These are phyloP conservation scores for Bufotes viridis DNA, from an alignment of 2,797 vertebrate species.

Conservation along the genomic window DNA sequence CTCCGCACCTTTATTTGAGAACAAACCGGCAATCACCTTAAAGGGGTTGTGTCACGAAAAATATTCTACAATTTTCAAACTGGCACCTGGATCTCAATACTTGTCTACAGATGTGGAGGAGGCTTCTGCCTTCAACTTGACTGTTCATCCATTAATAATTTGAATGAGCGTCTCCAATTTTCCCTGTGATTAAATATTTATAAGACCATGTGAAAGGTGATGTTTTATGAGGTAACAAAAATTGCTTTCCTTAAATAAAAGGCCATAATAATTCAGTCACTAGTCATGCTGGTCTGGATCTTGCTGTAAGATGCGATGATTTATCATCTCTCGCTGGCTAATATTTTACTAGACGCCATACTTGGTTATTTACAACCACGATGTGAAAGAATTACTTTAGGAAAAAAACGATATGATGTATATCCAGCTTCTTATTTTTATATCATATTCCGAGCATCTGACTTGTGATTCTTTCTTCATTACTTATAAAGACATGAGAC, in stretches of 20 bases:
- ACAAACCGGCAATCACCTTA: not conserved
- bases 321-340: conserved; percentile 29
- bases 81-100: not conserved
- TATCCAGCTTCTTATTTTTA: conserved; percentile 4
- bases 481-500: not conserved
- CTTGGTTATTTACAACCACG: conserved; percentile 26
- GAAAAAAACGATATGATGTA: not conserved
- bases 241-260: conserved; percentile 59
- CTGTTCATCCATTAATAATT: conserved; percentile 50
- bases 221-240: conserved; percentile 60
- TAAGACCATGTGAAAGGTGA: conserved; percentile 55
- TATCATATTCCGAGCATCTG: not conserved
- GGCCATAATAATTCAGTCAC: conserved; percentile 55
- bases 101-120: not conserved
- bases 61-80: too few relatives aligned
- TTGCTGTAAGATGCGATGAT: conserved; percentile 32
- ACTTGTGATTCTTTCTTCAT: not conserved
- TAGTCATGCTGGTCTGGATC: conserved; percentile 26
- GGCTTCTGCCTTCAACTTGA: not conserved
- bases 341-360: conserved; percentile 36
- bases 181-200: conserved; percentile 59
- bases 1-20: not conserved
- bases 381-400: conserved; percentile 16
- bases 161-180: conserved; percentile 38
- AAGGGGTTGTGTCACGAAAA: too few relatives aligned